These are phyloP conservation scores for cattle (Bos taurus) DNA, from an alignment of 2,113 vertebrate genomes.

Conservation along the genomic window DNA sequence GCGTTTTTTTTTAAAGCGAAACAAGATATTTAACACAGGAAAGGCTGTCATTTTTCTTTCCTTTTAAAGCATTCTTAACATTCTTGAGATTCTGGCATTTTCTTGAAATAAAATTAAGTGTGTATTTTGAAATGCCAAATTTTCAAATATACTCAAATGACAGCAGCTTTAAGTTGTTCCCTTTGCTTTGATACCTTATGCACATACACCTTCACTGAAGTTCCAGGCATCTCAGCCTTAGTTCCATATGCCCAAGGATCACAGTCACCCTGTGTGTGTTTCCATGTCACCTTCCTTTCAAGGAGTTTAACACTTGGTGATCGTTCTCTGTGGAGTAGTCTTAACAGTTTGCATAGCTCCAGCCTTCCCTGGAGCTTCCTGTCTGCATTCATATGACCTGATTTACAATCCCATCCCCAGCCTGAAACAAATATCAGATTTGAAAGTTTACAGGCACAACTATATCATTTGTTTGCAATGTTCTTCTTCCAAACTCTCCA, in stretches of 20 bases:
- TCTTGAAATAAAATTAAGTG: slow-evolving; percentile 27
- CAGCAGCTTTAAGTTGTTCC: neutral
- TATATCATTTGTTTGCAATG: neutral
- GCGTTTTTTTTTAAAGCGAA: neutral
- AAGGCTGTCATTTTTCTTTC: neutral
- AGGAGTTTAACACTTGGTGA: neutral
- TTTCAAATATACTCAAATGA: neutral
- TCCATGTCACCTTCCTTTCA: neutral
- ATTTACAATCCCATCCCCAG: neutral
- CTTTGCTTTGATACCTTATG: neutral
- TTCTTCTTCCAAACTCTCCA: neutral
- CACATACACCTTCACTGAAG: neutral
- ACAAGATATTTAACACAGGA: neutral
- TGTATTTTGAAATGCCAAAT: slow-evolving; percentile 30
- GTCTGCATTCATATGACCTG: neutral
- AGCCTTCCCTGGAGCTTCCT: neutral
- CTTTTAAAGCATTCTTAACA: neutral
- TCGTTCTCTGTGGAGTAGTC: neutral
- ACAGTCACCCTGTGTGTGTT: neutral
- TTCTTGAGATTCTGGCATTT: neutral
- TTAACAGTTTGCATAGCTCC: neutral
- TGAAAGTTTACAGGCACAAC: neutral
- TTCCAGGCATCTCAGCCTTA: neutral
- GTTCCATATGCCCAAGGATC: neutral
- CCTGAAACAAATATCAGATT: neutral